Base-by-base conservation (phyloP, 2,113 vertebrate genomes). In the Mirza zaza region DNA sequence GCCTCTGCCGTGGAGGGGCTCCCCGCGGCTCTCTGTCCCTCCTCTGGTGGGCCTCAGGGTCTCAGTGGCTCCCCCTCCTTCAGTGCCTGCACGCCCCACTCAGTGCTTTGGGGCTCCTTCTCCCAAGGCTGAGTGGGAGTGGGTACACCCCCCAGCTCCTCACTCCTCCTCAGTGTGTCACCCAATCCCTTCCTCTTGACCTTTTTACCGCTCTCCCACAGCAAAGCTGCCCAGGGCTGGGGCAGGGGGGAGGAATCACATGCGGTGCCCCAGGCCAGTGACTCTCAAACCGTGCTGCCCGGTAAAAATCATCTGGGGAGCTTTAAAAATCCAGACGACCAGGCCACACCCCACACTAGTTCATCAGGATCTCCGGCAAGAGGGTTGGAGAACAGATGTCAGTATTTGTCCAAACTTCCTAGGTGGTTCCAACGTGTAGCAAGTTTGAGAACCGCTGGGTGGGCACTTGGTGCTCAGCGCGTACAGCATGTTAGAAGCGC, bases 401-500 rank as follows among this genome's bases (percentile, higher is more conserved):
- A 63, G 23, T 2, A 59, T 32, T 18, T 85, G 45, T 52, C 11
- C 2, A n/a, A 55, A 45, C 50, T 65, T 48, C 79, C 0, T 2
- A 57, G 39, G 68, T 5, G 55, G 55, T 25, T 29, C 32, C 84
- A 14, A 5, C 0, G 13, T 2, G 11, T 11, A 48, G 55, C 4
- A 34, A 25, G 21, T 48, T 6, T 57, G 61, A 81, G 85, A 81
- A 45, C 11, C 8, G 14, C 23, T 1, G 32, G 45, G 5, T 20
- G 45, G 34, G 23, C 2, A 0, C 70, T 61, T 8, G 7, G 25
- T 17, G 5, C 76, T 68, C 42, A 82, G 42, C n/a, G 7, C 1
- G 14, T 0, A 20, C 21, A 8, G 18, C 21, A 6, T 14, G 39
- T 23, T 29, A 48, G 57, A 77, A 55, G 18, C 0, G 8, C 25